Evolutionary conservation across 2,113 vertebrate species (phyloP).

Genomic region (Campylomormyrus tamandua): DNA sequence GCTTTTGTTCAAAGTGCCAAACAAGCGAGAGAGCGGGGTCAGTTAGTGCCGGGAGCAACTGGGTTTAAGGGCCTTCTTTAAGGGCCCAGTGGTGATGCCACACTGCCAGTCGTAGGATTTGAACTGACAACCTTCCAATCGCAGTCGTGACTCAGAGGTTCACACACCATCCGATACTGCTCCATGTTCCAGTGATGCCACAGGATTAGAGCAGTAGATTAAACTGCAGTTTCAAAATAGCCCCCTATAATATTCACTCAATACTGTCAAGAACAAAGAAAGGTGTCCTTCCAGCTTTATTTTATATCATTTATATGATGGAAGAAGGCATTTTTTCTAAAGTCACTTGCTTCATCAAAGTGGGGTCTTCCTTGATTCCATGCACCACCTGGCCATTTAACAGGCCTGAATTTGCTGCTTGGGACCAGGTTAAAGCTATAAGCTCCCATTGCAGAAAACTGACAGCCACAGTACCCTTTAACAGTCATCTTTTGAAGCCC

Average conservation of each 20-base stretch:
- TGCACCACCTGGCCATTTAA: not conserved
- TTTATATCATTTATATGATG: not conserved
- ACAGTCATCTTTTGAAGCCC: not conserved
- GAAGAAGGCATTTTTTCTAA: not conserved
- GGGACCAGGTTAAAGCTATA: not conserved
- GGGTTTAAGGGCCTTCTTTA: not conserved
- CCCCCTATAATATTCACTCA: not conserved
- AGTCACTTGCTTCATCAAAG: not conserved
- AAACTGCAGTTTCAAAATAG: not conserved
- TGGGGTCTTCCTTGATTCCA: not conserved
- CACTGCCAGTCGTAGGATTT: not conserved
- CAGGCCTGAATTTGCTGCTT: not conserved
- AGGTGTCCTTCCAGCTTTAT: not conserved
- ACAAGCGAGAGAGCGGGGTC: not conserved
- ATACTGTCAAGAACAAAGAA: not conserved
- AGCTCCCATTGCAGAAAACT: not conserved
- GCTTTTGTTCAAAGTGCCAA: not conserved
- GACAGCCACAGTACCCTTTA: not conserved
- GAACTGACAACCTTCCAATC: not conserved
- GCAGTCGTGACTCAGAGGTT: not conserved
- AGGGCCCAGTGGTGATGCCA: not conserved
- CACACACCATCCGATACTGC: not conserved
- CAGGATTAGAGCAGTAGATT: not conserved
- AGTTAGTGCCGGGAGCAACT: not conserved
- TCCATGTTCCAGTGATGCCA: not conserved